Base-by-base conservation (phyloP, 2,888 invertebrate species). In the Alloplasta piceator region DNA sequence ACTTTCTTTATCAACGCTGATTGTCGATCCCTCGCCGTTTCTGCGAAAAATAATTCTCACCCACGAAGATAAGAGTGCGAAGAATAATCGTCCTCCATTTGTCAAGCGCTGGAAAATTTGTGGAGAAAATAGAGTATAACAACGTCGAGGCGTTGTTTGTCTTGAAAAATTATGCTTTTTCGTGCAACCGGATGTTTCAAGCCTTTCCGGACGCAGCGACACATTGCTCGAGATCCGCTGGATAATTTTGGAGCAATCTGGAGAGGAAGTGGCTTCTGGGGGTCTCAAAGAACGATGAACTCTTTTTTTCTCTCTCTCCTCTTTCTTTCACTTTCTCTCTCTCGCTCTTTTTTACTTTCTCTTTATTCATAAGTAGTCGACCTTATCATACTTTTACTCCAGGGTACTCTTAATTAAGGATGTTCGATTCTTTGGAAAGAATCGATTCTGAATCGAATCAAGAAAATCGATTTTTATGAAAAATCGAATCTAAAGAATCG, bases 161-260 rank as follows among this genome's bases (percentile, higher is more conserved):
- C 14, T 67, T 43, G 38, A 75, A 64, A 60, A 68, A 63, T 36
- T 9, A 56, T 55, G 60, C 72, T 73, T 73, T 55, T 68, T 55
- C 39, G 26, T 46, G 46, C 12, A 6, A 41, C 82, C 82, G 82
- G 82, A 82, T 80, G 77, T 80, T 82, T 75, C 26, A 82, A 82
- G 80, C 78, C 82, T 82, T 82, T 80, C 74, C 55, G 74, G 26
- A 26, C 26, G 78, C 60, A 41, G 39, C 64, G 78, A 74, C 68
- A 71, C 73, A 66, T 70, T 60, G 70, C 78, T 78, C 74, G 46
- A 58, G 72, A 72, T 38, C 50, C 12, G 38, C 39, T 64, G n/a
- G 26, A 26, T 26, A 26, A 26, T 41, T 52, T 64, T 52, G 50
- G 56, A 72, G 76, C 72, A 77, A 73, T 80, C 76, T 80, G 58